A percentile compares a stretch with the other conserved stretches of the same genome.
phyloP scores from a whole-genome alignment of 1,140 invertebrate genomes.

The Bombus waltoni region DNA sequence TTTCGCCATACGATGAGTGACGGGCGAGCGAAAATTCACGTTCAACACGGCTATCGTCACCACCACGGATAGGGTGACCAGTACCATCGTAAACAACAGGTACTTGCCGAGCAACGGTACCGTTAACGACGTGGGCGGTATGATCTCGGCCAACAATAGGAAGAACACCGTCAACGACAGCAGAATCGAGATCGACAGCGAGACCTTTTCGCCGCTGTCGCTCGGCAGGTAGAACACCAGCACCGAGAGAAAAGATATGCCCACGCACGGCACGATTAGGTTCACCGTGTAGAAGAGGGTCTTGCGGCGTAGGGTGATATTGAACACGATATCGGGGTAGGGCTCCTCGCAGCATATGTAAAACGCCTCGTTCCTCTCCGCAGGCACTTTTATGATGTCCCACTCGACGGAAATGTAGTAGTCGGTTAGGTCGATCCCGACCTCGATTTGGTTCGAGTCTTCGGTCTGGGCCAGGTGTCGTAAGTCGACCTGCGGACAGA shows the following conservation, averaged over 20 bases:
- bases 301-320: slow-evolving; percentile 97
- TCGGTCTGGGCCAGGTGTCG: slow-evolving; percentile 92
- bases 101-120: slow-evolving; percentile 99
- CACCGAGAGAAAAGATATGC: slow-evolving; percentile 98
- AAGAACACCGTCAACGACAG: slow-evolving; percentile 99
- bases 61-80: slow-evolving; percentile 98
- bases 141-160: slow-evolving; percentile 98
- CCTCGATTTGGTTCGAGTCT: slow-evolving; percentile 91
- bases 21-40: slow-evolving; percentile 98
- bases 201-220: slow-evolving; percentile 98
- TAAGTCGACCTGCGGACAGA: slow-evolving; percentile 89
- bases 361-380: slow-evolving; percentile 93
- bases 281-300: slow-evolving; percentile 99
- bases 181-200: slow-evolving; percentile 98
- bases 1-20: slow-evolving; percentile 96
- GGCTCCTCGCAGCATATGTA: slow-evolving; percentile 96
- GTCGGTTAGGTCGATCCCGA: slow-evolving; percentile 96
- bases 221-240: slow-evolving; percentile 99
- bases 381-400: slow-evolving; percentile 96
- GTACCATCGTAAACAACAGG: slow-evolving; percentile 99
- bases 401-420: slow-evolving; percentile 99
- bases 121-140: slow-evolving; percentile 99
- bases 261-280: slow-evolving; percentile 97
- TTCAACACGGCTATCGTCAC: slow-evolving; percentile 99
- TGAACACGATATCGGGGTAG: slow-evolving; percentile 98